Evolutionary conservation across 2,113 vertebrate species (phyloP), one percentile per base, ranked within the genome.

Genomic region (Geothlypis trichas): DNA sequence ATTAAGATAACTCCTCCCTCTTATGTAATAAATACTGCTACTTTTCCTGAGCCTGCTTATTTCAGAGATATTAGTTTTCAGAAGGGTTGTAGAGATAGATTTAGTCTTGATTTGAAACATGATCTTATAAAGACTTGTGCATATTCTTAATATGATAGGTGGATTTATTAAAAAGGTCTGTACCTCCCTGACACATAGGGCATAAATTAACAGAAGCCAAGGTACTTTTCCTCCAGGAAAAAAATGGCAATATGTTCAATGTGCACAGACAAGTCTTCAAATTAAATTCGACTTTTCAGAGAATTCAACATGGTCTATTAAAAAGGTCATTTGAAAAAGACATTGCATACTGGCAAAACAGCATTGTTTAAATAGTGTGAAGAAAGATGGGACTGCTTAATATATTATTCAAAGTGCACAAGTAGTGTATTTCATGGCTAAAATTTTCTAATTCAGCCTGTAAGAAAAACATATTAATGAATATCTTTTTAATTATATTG

Each of bases 321-420:
- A 72, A 95, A 96, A 94, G 69, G 28, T 84, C 44, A 65, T 84
- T 87, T 6, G 12, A 68, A 95, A 92, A 94, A 41, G 66, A 65
- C 84, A 76, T n/a, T 82, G 52, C n/a, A 68, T 17, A 21, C 44
- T 72, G 27, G 61, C 57, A 75, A 92, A 95, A 71, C n/a, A 84
- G 59, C 35, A 46, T 39, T 47, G 19, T 37, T 83, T 46, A 87
- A 90, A 81, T 11, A 57, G 16, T 20, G 65, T 30, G 33, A 92
- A 92, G 58, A 55, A 68, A 90, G 51, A 35, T 27, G 86, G 16
- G 8, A 68, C 17, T 52, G 15, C 30, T 78, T 84, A 78, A 59
- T 62, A 57, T 49, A 49, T 66, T 58, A 37, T 75, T 72, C 30
- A 59, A 92, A 84, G 19, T 46, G 73, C 46, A 44, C 13, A 72